These are phyloP conservation scores for Gephyroberyx darwinii DNA, from an alignment of 2,797 vertebrate genomes.

Conservation along the genomic window DNA sequence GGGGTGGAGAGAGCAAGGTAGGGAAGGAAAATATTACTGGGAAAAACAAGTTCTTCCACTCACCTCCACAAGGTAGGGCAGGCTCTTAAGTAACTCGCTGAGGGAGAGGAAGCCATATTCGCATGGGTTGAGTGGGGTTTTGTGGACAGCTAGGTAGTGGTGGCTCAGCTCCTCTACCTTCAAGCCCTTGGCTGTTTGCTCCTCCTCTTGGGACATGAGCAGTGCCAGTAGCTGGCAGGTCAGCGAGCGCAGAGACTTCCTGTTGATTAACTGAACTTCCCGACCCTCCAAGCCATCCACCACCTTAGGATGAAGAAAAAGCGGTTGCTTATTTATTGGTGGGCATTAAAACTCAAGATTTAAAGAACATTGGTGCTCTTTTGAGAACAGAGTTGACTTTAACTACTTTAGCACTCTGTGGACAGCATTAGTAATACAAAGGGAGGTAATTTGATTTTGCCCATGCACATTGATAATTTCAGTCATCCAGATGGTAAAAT, in stretches of 20 bases:
- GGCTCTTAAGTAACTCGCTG: constrained; percentile 92
- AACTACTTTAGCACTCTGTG: too few relatives aligned
- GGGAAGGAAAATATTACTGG: background rate
- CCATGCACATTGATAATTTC: too few relatives aligned
- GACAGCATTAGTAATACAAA: background rate
- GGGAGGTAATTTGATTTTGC: background rate
- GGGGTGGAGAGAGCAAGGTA: too few relatives aligned
- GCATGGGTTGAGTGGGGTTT: constrained; percentile 88
- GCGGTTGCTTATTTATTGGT: background rate
- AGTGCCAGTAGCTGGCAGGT: constrained; percentile 91
- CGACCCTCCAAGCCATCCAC: constrained; percentile 85
- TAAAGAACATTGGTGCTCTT: background rate
- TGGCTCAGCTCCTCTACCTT: constrained; percentile 86
- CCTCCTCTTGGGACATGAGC: constrained; percentile 92
- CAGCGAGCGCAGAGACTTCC: constrained; percentile 92
- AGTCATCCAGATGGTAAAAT: too few relatives aligned
- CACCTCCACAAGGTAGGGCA: constrained; percentile 96
- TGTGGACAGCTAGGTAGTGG: constrained; percentile 82
- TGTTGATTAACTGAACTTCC: constrained; percentile 94
- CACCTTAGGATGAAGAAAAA: constrained; percentile 76
- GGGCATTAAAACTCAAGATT: background rate
- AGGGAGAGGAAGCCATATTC: constrained; percentile 98
- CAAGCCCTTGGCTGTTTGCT: constrained; percentile 71
- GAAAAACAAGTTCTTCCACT: constrained; percentile 6
- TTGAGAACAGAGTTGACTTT: too few relatives aligned